Base-by-base conservation (phyloP, 2,888 invertebrate species). In the Ormyrus pomaceus region DNA sequence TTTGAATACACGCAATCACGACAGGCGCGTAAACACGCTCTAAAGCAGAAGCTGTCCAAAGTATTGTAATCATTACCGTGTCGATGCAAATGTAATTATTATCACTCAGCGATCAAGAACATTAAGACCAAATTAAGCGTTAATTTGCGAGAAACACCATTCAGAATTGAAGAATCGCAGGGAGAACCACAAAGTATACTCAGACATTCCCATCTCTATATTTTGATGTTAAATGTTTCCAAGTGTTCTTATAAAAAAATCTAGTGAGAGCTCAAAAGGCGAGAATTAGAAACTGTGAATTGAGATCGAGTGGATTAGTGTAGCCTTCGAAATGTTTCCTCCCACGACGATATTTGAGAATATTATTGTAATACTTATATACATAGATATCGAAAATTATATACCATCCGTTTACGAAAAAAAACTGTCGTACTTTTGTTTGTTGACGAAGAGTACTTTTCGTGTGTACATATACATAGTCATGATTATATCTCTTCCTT, bases 181-280 rank as follows among this genome's bases (percentile, higher is more conserved):
- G 34, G 34, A 34, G 34, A 34, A 34, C 34, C 34, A 34, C 34
- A 10, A 56, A 56, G 8, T 64, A 50, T 74, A 70, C 58, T 75
- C 13, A 8, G 68, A 56, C 45, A 71, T 71, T 68, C 13, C 64
- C 64, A 34, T 34, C 50, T 48, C 58, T 61, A 51, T 75, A 73
- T 51, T 72, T 72, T 58, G 48, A 51, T 72, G 71, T 72, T 80
- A 45, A 76, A 72, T 80, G 72, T 80, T 77, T 80, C 72, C 80
- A 80, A 80, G 77, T 80, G 80, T 80, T 80, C 72, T 80, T 80
- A 77, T 34, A 34, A 34, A 34, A 34, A 56, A 68, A 80, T n/a
- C 46, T 34, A 76, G 62, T n/a, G 61, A 48, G 11, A 62, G 13
- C 5, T 10, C 8, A 51, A 62, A 11, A 65, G 51, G 53, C 6